Base-by-base conservation (phyloP, 1,140 invertebrate species). In the Oncopodura yosiiana region DNA sequence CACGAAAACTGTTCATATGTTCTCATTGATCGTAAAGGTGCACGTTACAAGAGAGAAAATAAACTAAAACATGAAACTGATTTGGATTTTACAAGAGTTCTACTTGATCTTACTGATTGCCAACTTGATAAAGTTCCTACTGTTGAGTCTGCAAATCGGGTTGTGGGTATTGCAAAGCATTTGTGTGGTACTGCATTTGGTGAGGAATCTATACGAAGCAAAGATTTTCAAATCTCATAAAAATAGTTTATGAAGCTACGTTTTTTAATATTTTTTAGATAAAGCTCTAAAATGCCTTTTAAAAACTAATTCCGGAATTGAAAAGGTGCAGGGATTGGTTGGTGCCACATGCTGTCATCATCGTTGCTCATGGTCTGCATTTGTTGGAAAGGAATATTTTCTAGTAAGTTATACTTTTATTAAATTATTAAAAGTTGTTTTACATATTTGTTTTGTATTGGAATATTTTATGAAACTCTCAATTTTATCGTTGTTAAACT, bases 331-430 rank as follows among this genome's bases (percentile, higher is more conserved):
- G 41, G 87, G 86, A 3, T 62, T 83, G 14, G 66, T 85, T 12
- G 77, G 92, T 67, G 86, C 88, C 3, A 79, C 88, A 14, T 92
- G 89, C 68, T 93, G 89, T 70, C 88, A 92, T 72, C 88, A 93
- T 70, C 77, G 79, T 44, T 89, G 86, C 67, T 71, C 78, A 29
- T 87, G 81, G 75, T 68, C 68, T 23, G 68, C 76, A 0, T 90
- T 85, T 68, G 75, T 81, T 27, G 87, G 83, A 2, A 78, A 79
- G 64, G 42, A 74, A 1, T 82, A 77, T 60, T 70, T 84, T 23
- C 60, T 73, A 67, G 74, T 77, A 62, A 65, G 52, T 30, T 67
- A 41, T 55, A 36, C 12, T 19, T 34, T 34, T 34, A 9, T 34
- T 34, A 34, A 34, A 34, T 34, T 9, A 34, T 34, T 9, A n/a